Conservation (phyloP, 2,113 vertebrate genomes). For the Brachyhypopomus gauderio region DNA sequence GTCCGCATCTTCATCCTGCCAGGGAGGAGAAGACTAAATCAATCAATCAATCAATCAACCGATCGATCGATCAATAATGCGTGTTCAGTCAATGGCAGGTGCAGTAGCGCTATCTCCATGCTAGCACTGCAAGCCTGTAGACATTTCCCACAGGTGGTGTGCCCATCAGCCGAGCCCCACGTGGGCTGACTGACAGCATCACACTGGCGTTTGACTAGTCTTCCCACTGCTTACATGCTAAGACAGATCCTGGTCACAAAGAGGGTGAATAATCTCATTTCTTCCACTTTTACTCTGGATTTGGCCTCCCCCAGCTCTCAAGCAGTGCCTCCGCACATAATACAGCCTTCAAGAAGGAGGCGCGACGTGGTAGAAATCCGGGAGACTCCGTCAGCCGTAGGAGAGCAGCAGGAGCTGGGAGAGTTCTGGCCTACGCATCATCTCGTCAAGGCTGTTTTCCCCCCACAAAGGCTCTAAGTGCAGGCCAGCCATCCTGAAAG, state of each 20-base stretch:
- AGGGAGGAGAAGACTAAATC: constrained; percentile 54
- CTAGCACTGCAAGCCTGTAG: constrained; percentile 72
- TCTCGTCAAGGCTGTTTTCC: constrained; percentile 50
- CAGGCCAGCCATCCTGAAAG: neutral
- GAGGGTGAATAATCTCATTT: constrained; percentile 61
- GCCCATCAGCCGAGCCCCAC: constrained; percentile 46
- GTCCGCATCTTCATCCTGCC: constrained; percentile 60
- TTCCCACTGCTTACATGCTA: constrained; percentile 57
- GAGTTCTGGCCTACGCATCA: constrained; percentile 36
- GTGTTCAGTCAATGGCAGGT: constrained; percentile 57
- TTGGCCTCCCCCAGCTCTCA: constrained; percentile 38
- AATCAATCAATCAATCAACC: constrained; percentile 25
- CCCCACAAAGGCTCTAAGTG: neutral
- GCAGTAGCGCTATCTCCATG: constrained; percentile 74
- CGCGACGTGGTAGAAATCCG: constrained; percentile 55
- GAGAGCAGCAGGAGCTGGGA: constrained; percentile 49
- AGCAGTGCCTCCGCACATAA: constrained; percentile 53
- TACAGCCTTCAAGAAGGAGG: constrained; percentile 53
- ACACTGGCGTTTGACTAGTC: constrained; percentile 42
- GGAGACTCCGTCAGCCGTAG: constrained; percentile 62
- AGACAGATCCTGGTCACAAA: constrained; percentile 72
- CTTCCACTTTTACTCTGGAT: constrained; percentile 56
- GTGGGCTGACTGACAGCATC: constrained; percentile 69
- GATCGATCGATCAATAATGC: constrained; percentile 36
- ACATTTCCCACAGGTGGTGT: constrained; percentile 76